Evolutionary conservation across 2,888 invertebrate species (phyloP).

Genomic region (Craniophora ligustri): DNA sequence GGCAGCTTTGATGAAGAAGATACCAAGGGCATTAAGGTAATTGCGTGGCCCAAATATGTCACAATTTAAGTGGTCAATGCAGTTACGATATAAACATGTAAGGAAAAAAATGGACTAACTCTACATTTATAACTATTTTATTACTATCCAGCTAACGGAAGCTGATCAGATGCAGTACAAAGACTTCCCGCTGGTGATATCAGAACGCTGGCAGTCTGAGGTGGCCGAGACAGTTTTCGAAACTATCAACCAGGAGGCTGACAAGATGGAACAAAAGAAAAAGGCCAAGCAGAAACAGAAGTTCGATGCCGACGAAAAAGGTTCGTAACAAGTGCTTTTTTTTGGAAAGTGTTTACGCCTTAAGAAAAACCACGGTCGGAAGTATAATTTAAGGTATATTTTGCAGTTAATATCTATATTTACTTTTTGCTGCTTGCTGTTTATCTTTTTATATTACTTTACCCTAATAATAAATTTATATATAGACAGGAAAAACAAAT

Average conservation of each 20-base stretch:
- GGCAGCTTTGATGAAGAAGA: conserved; percentile 99
- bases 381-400: too few relatives aligned
- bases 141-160: conserved; percentile 96
- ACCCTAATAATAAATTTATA: too few relatives aligned
- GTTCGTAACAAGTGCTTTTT: conserved; percentile 79
- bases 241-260: conserved; percentile 98
- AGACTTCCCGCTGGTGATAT: conserved; percentile 99
- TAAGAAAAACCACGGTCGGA: too few relatives aligned
- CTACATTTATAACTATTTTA: neutral
- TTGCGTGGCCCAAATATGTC: too few relatives aligned
- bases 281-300: conserved; percentile 98
- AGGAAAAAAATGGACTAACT: too few relatives aligned
- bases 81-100: too few relatives aligned
- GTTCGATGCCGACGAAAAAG: conserved; percentile 98
- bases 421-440: too few relatives aligned
- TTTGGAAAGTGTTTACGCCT: too few relatives aligned
- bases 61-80: too few relatives aligned
- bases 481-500: too few relatives aligned
- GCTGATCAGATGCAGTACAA: conserved; percentile 99
- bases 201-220: conserved; percentile 99
- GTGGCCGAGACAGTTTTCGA: conserved; percentile 99
- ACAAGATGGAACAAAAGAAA: conserved; percentile 98
- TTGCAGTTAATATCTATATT: too few relatives aligned
- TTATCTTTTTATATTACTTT: too few relatives aligned
- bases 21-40: conserved; percentile 99